phyloP scores from a whole-genome alignment of 2,113 vertebrate genomes.

The Nesoenas mayeri region DNA sequence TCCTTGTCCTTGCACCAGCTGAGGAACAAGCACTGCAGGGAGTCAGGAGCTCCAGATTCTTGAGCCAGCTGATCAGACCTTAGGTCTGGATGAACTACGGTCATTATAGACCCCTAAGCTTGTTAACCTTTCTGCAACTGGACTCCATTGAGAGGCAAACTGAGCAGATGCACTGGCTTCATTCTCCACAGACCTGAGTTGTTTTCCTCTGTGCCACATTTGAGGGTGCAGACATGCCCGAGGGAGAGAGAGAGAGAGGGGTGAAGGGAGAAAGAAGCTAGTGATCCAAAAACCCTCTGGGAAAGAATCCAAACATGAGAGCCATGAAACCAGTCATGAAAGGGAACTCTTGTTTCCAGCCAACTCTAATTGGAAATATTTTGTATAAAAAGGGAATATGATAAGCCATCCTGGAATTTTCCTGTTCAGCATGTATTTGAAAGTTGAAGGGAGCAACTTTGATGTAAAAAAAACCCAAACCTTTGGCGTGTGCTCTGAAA shows the following conservation, averaged over 20 bases:
- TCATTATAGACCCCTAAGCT: neutral
- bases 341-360: neutral
- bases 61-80: neutral
- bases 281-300: neutral
- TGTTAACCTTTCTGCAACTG: neutral
- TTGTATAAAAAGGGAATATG: neutral
- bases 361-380: neutral
- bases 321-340: neutral
- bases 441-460: neutral
- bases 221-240: neutral
- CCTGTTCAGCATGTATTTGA: neutral
- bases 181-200: neutral
- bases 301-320: neutral
- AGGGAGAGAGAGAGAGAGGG: neutral
- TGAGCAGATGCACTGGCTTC: neutral
- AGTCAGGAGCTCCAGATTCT: neutral
- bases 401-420: slow-evolving; percentile 11
- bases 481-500: neutral
- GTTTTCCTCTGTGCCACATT: neutral
- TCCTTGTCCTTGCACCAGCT: neutral
- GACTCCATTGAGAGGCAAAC: neutral
- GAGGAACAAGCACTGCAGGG: neutral
- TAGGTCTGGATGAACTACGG: neutral
- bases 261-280: neutral
- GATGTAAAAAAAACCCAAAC: neutral